phyloP scores from a whole-genome alignment of 2,113 vertebrate species.

The Phodopus roborovskii region DNA sequence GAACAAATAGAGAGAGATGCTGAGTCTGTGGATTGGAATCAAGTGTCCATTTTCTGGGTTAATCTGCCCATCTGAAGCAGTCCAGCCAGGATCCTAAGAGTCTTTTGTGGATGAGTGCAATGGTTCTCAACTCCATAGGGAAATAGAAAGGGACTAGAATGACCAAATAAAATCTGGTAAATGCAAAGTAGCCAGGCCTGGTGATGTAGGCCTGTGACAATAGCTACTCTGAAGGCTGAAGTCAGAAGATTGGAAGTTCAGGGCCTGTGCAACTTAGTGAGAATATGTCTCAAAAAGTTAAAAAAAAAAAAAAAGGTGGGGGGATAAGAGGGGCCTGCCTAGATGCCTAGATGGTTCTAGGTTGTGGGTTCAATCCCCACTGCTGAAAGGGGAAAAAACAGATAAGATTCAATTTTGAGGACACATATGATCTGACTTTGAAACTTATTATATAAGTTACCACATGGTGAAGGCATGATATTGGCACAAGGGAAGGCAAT shows the following conservation, averaged over 20 bases:
- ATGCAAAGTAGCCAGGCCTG: neutral
- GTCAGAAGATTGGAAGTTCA: neutral
- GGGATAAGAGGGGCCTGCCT: neutral
- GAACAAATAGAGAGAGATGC: neutral
- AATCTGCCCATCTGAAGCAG: neutral
- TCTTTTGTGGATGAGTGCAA: neutral
- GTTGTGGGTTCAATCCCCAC: neutral
- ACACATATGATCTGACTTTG: neutral
- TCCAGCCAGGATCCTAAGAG: neutral
- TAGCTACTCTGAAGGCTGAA: neutral
- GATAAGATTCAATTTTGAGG: neutral
- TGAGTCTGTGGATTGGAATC: neutral
- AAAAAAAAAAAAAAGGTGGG: neutral
- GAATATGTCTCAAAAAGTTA: neutral
- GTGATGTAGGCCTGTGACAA: too few relatives aligned
- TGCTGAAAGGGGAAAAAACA: neutral
- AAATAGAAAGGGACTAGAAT: too few relatives aligned
- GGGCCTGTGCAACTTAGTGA: neutral
- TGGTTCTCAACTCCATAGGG: neutral
- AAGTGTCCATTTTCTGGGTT: neutral
- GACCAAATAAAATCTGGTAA: neutral
- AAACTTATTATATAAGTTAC: neutral
- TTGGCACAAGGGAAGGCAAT: neutral
- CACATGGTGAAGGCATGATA: too few relatives aligned
- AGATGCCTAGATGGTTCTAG: too few relatives aligned